phyloP scores from a whole-genome alignment of 2,888 invertebrate genomes.

The Pantelozetes paolii region DNA sequence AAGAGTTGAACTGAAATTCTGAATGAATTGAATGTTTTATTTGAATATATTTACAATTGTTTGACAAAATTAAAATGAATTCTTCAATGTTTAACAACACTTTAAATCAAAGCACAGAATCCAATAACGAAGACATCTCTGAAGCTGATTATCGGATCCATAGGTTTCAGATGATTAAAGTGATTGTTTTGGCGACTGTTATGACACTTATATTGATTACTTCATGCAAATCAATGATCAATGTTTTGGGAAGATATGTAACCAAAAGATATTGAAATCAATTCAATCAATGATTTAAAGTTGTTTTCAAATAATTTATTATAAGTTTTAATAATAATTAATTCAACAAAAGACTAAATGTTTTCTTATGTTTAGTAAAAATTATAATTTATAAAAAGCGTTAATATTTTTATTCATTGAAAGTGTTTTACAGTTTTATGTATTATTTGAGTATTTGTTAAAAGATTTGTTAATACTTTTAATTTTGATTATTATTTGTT shows the following conservation, averaged over 20 bases:
- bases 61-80: neutral
- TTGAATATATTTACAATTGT: too few species aligned
- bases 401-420: too few species aligned
- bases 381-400: too few species aligned
- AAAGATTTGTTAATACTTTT: too few species aligned
- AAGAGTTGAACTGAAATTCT: too few species aligned
- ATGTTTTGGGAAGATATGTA: slow-evolving; percentile 27
- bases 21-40: too few species aligned
- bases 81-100: neutral
- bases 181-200: slow-evolving; percentile 27
- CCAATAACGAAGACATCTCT: neutral
- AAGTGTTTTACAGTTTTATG: too few species aligned
- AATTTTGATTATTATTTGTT: too few species aligned
- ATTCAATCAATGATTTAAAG: neutral
- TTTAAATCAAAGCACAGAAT: neutral
- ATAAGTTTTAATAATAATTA: neutral
- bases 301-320: neutral
- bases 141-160: neutral
- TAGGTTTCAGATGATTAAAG: slow-evolving; percentile 24
- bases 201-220: slow-evolving; percentile 34
- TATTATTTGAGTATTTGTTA: too few species aligned
- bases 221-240: slow-evolving; percentile 30
- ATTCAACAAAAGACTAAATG: too few species aligned
- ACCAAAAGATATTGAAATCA: slow-evolving; percentile 12
- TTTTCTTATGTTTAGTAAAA: too few species aligned